These are phyloP conservation scores for Momotus momota DNA, from an alignment of 2,797 vertebrate genomes.

Conservation along the genomic window DNA sequence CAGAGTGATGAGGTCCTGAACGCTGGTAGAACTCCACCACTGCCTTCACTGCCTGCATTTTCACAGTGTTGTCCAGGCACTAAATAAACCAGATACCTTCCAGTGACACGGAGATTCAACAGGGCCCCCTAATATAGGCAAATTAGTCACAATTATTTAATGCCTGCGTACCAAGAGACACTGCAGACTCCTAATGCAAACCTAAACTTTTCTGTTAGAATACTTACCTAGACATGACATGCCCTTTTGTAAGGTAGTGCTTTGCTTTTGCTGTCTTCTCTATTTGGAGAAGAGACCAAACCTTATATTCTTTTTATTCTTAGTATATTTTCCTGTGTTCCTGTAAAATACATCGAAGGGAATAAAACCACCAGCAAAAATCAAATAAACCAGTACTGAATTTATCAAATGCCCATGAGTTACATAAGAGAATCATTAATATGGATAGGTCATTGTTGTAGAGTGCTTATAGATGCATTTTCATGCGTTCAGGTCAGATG, in stretches of 20 bases:
- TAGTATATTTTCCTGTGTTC: not conserved
- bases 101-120: not conserved
- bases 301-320: not conserved
- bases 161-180: not conserved
- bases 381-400: not conserved
- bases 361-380: not conserved
- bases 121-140: not conserved
- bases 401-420: not conserved
- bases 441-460: not conserved
- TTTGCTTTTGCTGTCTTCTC: not conserved
- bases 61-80: not conserved
- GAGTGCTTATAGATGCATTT: not conserved
- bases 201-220: not conserved
- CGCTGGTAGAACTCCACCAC: not conserved
- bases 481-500: not conserved
- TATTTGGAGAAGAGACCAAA: not conserved
- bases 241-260: not conserved
- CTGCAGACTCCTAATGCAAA: not conserved
- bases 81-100: constrained; percentile 5
- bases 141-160: not conserved
- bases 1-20: not conserved
- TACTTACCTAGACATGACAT: not conserved
- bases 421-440: not conserved
- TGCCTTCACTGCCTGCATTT: not conserved
- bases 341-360: not conserved